Evolutionary conservation across 1,140 invertebrate species (phyloP), one percentile per base, ranked within the genome.

Genomic region (Acromyrmex echinatior): DNA sequence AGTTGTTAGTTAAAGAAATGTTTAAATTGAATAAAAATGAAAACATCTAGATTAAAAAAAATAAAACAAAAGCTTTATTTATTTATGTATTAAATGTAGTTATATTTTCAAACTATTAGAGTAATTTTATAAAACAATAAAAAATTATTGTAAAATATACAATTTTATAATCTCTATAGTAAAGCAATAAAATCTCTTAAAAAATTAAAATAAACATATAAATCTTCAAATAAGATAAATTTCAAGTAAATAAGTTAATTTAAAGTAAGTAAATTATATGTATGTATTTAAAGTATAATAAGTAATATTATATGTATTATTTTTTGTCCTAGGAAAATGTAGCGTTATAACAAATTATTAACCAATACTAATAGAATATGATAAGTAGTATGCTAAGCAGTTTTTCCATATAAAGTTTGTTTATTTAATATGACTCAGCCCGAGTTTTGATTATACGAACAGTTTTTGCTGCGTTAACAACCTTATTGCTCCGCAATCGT

Each of bases 401-500:
- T 18, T 81, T 71, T 58, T 45, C 14, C 18, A 3, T 39, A 14
- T 56, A 71, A 45, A 58, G 6, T 58, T 71, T 58, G n/a, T 28
- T 70, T 56, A 70, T 56, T 39, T 31, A 81, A 81, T 79, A 66
- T 45, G 65, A 58, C 7, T 71, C 16, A 71, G 16, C 35, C 31
- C 5, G 39, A 35, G 12, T 9, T 39, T 39, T 31, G 49, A 39
- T 60, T 45, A 81, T 49, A 60, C 1, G 21, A 70, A 51, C 16
- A 71, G 68, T 35, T 71, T 81, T 71, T 71, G 45, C 21, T 28
- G 21, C 21, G 65, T 60, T 81, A 81, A 58, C 35, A 81, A 31
- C 25, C 58, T 78, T 62, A 62, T 31, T 70, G 14, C 14, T 28
- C n/a, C n/a, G 31, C 78, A 70, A 70, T 81, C 51, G 51, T 35